Percentiles rank a stretch among this genome's conserved stretches.
Conservation (phyloP, 1,140 invertebrate genomes). For the Hormaphis cornu region DNA sequence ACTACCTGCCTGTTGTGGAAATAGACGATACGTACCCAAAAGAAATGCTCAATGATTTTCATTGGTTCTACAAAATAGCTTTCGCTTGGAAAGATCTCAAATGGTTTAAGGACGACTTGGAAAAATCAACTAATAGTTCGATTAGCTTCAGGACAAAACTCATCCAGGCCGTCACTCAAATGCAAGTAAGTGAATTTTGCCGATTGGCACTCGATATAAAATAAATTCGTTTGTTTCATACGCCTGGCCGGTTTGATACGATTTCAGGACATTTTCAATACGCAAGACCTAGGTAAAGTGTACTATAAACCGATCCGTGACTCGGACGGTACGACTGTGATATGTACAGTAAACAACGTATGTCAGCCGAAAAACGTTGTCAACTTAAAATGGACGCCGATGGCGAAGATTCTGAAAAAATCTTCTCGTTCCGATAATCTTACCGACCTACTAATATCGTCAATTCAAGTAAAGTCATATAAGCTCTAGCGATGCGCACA, state of each 20-base stretch:
- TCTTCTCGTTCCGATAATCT: constrained; percentile 61
- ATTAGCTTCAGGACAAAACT: constrained; percentile 81
- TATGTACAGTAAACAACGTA: constrained; percentile 75
- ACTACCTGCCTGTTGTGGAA: constrained; percentile 90
- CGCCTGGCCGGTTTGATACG: constrained; percentile 20
- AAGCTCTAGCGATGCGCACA: constrained; percentile 40
- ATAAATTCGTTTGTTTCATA: background rate
- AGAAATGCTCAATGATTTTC: constrained; percentile 82
- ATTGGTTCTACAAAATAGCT: constrained; percentile 95
- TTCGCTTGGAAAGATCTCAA: constrained; percentile 95
- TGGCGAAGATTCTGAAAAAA: constrained; percentile 62
- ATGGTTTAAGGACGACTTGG: constrained; percentile 78
- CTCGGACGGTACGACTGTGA: constrained; percentile 77
- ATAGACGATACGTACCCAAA: constrained; percentile 91
- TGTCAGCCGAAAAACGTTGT: constrained; percentile 73
- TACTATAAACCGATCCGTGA: constrained; percentile 83
- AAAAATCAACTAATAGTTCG: constrained; percentile 80
- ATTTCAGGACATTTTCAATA: constrained; percentile 63
- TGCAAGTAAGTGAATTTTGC: constrained; percentile 61
- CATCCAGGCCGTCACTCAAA: constrained; percentile 78
- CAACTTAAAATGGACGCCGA: constrained; percentile 79
- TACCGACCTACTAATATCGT: constrained; percentile 69
- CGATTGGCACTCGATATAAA: background rate
- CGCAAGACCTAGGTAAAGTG: constrained; percentile 81
- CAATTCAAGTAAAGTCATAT: constrained; percentile 52